Base-by-base conservation (phyloP, 2,888 invertebrate species). In the Pseudolycoriella hygida region DNA sequence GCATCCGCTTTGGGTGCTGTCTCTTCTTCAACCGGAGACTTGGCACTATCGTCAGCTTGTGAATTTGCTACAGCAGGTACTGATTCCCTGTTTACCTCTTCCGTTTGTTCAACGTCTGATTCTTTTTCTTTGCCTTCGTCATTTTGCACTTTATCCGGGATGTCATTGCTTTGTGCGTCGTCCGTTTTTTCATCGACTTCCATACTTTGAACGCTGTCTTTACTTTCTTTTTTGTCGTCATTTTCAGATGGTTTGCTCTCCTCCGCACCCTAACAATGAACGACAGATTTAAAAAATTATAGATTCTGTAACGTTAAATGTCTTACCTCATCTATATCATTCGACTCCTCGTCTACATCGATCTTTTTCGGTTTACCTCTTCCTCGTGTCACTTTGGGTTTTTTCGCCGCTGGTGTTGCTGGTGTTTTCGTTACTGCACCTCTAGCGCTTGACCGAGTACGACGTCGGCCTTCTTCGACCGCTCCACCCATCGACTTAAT, bases 401-500 rank as follows among this genome's bases (percentile, higher is more conserved):
- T 62, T 52, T 64, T 64, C 5, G 53, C 53, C 11, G 61, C 60
- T 31, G 47, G 48, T 39, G 44, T 20, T 18, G 40, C n/a, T 39
- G 44, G 39, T 18, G 44, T 17, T 47, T 64, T 62, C 15, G 62
- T 62, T 12, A 53, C 52, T 2, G 55, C 51, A 41, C 63, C 60
- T 30, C 63, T 57, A 19, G 61, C 57, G 51, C 63, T 64, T 17
- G 65, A 65, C 37, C 65, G 58, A 20, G 65, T 65, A n/a, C 47
- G 47, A 34, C 65, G 56, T 8, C 34, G 6, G 5, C 64, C 64
- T 10, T 62, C 62, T 43, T 61, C 63, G 19, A 61, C 50, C 31
- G 54, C 59, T 12, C 62, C 62, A n/a, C 65, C 65, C 57, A 65
- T 58, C 19, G 55, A 61, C 46, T 63, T 60, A 1, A 65, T 60